These are phyloP conservation scores for Heteractis magnifica DNA, from an alignment of 92 coral and sea anemone species.

Conservation along the genomic window DNA sequence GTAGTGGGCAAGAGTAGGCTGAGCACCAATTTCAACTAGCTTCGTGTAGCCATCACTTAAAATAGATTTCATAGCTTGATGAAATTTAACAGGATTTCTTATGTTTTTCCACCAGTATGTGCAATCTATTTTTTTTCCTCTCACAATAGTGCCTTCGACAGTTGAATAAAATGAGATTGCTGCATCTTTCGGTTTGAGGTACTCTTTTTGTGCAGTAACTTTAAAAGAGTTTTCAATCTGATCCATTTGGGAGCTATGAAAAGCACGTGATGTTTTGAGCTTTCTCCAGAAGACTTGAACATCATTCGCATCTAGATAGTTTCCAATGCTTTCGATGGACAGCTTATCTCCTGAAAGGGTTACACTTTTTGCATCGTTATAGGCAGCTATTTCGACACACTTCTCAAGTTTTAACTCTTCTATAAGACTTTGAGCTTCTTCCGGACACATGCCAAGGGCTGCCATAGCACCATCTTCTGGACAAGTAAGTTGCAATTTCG, in stretches of 20 bases:
- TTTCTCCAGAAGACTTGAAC: conserved; percentile 43
- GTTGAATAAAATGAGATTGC: conserved; percentile 54
- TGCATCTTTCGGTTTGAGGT: conserved; percentile 20
- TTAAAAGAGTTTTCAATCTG: conserved; percentile 30
- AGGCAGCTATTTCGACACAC: conserved; percentile 44
- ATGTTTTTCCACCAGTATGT: conserved; percentile 68
- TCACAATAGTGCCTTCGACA: conserved; percentile 42
- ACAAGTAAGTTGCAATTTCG: conserved; percentile 50
- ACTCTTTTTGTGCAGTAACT: conserved; percentile 1
- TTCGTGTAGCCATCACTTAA: conserved; percentile 38
- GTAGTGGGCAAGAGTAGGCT: conserved; percentile 60
- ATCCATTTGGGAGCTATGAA: conserved; percentile 63
- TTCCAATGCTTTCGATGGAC: conserved; percentile 39
- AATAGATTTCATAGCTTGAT: conserved; percentile 36
- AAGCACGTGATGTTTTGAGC: conserved; percentile 58
- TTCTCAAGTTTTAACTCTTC: conserved; percentile 25
- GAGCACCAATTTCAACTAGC: conserved; percentile 56
- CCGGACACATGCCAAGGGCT: conserved; percentile 57
- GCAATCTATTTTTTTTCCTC: conserved; percentile 26
- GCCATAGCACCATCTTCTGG: conserved; percentile 60
- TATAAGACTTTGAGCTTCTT: conserved; percentile 33
- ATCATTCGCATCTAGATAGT: conserved; percentile 12
- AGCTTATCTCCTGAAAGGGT: conserved; percentile 53
- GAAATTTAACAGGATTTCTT: conserved; percentile 52
- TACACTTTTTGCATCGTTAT: conserved; percentile 59